Base-by-base conservation (phyloP, 1,140 invertebrate genomes). In the Coptotermes formosanus region DNA sequence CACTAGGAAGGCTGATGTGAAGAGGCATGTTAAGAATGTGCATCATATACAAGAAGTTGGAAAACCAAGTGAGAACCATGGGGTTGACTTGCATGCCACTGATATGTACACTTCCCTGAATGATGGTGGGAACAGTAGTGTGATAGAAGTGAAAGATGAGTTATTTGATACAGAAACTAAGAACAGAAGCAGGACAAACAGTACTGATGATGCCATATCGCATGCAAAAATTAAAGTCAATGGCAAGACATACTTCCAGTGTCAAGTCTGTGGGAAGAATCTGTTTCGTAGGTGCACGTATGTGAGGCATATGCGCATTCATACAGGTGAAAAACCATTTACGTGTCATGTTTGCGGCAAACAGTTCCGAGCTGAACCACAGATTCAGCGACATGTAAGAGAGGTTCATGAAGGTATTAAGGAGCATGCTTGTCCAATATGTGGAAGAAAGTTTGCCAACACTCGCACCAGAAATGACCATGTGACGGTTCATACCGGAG, bases 321-420 rank as follows among this genome's bases (percentile, higher is more conserved):
- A 95, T 88, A 94, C 94, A 0, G 94, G 95, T 3, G 95, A 96
- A 89, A 90, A 94, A 83, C 95, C 95, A 1, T 95, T 92, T 81
- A 91, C 92, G 30, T 93, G 92, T 86, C 91, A 91, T 1, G 87
- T 92, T 8, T 93, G 93, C 86, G 92, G 92, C 16, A 93, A 93
- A 86, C 91, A 92, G 83, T 94, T 94, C 87, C 91, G 90, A 3
- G 87, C 89, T 30, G 83, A 86, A 75, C 32, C 30, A 6, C 30
- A 52, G 25, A 52, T 84, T 23, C 44, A 75, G 7, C 25, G 38
- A 6, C 86, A 86, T 75, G 85, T 81, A 83, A 92, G 92, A 2
- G 38, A 55, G 38, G 55, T 45, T n/a, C 86, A 87, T 38, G 38
- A 83, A 7, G 83, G 86, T 19, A 45, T 85, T 12, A 87, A 84